phyloP scores from a whole-genome alignment of 2,888 invertebrate species.

The Chromoteleia sp. region DNA sequence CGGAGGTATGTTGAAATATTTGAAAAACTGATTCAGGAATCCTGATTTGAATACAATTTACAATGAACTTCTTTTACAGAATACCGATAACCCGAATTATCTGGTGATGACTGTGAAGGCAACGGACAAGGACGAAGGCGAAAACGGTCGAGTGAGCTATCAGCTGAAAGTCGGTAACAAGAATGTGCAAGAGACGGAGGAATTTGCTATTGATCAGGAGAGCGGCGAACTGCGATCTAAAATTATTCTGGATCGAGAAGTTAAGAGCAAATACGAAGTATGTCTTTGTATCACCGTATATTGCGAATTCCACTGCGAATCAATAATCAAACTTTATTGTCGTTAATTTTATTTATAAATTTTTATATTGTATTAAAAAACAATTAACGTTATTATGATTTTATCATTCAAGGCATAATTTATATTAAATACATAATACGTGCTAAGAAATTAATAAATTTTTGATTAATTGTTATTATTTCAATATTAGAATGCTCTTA shows the following conservation, averaged over 20 bases:
- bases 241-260: conserved; percentile 92
- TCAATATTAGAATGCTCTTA: too few relatives aligned
- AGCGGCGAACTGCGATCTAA: conserved; percentile 93
- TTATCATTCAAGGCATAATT: too few relatives aligned
- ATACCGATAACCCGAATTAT: conserved; percentile 90
- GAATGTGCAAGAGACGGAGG: conserved; percentile 92
- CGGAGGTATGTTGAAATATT: conserved; percentile 88
- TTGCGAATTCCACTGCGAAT: conserved; percentile 43
- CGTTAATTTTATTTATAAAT: neutral
- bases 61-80: conserved; percentile 84
- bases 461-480: too few relatives aligned
- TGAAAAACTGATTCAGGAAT: neutral
- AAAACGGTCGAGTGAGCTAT: conserved; percentile 94
- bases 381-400: too few relatives aligned
- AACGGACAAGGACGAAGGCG: conserved; percentile 92
- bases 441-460: too few relatives aligned
- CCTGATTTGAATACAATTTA: conserved; percentile 12
- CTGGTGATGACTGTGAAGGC: conserved; percentile 93
- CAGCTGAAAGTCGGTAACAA: conserved; percentile 91
- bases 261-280: conserved; percentile 88
- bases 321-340: conserved; percentile 38
- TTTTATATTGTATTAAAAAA: neutral
- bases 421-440: too few relatives aligned
- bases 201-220: conserved; percentile 91
- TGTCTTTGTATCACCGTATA: conserved; percentile 63